These are phyloP conservation scores for Caenorhabditis sp. DNA, from an alignment of 2,888 invertebrate genomes.

Conservation along the genomic window DNA sequence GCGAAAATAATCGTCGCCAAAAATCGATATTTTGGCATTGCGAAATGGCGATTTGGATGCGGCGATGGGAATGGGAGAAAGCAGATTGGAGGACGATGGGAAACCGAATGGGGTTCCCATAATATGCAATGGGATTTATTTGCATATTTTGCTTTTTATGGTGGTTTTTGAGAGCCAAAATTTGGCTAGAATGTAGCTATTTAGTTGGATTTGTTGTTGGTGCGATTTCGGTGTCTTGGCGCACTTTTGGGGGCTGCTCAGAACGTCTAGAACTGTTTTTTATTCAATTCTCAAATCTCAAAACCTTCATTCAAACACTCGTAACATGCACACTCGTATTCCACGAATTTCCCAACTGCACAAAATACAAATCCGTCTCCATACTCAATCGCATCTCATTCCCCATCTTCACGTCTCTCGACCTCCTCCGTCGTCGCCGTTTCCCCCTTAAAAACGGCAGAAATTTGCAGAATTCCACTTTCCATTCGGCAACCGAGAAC, in stretches of 20 bases:
- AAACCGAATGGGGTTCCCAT: constrained; percentile 31
- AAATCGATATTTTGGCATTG: constrained; percentile 41
- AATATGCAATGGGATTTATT: too few species aligned
- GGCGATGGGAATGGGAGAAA: background rate
- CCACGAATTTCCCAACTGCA: constrained; percentile 46
- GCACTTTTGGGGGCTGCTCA: too few species aligned
- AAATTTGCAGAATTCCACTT: constrained; percentile 26
- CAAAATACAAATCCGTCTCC: constrained; percentile 50
- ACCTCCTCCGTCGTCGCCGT: background rate
- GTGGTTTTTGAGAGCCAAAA: too few species aligned
- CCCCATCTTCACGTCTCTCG: constrained; percentile 9
- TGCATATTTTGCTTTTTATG: too few species aligned
- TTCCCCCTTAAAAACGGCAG: constrained; percentile 18
- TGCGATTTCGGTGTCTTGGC: too few species aligned
- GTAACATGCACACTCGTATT: background rate
- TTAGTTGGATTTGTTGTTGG: too few species aligned
- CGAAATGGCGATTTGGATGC: too few species aligned
- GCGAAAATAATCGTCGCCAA: constrained; percentile 3
- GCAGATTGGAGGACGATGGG: background rate
- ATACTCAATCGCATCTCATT: constrained; percentile 27
- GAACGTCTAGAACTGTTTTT: background rate
- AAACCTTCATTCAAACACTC: too few species aligned
- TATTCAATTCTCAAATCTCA: background rate
- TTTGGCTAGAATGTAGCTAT: too few species aligned
- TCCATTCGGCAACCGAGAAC: constrained; percentile 51